phyloP scores from a whole-genome alignment of 2,113 vertebrate species.

The Sebastes schlegelii region DNA sequence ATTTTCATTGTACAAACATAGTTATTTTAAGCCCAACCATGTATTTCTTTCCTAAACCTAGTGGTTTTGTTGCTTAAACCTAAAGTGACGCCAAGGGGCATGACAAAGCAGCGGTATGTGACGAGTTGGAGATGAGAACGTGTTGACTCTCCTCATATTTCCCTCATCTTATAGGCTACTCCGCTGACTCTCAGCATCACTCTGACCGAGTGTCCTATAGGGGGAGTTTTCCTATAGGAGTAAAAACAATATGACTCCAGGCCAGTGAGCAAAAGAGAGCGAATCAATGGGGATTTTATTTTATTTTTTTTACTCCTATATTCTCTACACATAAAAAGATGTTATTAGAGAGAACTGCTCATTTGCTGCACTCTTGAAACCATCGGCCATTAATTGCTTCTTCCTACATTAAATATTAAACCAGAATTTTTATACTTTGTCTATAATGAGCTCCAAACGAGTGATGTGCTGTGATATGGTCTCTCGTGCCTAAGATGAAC shows the following conservation, averaged over 20 bases:
- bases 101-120: too few species aligned
- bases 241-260: slow-evolving; percentile 2
- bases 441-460: slow-evolving; percentile 46
- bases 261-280: background rate
- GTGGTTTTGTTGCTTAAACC: too few species aligned
- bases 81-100: too few species aligned
- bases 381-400: slow-evolving; percentile 27
- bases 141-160: background rate
- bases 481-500: slow-evolving; percentile 8
- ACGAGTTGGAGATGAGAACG: too few species aligned
- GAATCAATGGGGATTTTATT: background rate
- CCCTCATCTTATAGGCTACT: background rate
- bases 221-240: background rate
- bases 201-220: background rate
- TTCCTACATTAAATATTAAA: slow-evolving; percentile 61
- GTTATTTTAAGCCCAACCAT: too few species aligned
- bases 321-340: background rate
- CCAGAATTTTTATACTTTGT: slow-evolving; percentile 24
- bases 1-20: too few species aligned
- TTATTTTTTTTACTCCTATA: background rate
- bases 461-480: background rate
- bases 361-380: background rate
- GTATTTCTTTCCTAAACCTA: too few species aligned
- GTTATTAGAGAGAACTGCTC: slow-evolving; percentile 1
- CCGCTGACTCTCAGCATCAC: background rate